phyloP scores from a whole-genome alignment of 2,888 invertebrate species.

The Diachrysia chrysitis region DNA sequence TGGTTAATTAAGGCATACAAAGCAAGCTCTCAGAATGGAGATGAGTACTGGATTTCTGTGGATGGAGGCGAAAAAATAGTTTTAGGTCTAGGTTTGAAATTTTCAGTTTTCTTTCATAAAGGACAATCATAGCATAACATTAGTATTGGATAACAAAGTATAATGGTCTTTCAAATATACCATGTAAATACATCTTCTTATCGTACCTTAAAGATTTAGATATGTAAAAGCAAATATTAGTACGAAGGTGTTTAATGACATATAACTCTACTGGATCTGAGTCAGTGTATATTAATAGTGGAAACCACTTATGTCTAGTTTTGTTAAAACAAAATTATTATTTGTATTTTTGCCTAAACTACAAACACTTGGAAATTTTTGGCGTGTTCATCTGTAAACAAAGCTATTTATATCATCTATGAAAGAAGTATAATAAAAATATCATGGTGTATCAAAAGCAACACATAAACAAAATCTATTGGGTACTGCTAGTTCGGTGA shows the following conservation, averaged over 20 bases:
- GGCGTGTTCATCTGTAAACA: slow-evolving; percentile 36
- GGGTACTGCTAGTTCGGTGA: slow-evolving; percentile 47
- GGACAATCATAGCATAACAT: too few relatives aligned
- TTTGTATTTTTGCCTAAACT: slow-evolving; percentile 10
- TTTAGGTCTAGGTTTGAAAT: too few relatives aligned
- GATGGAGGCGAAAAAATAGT: too few relatives aligned
- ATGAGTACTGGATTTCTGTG: not conserved
- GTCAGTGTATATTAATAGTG: not conserved
- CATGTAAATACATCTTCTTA: not conserved
- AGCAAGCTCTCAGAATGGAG: not conserved
- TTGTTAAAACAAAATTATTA: slow-evolving; percentile 18
- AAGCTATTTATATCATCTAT: slow-evolving; percentile 31
- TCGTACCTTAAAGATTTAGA: not conserved
- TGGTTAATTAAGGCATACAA: slow-evolving; percentile 5
- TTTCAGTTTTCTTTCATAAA: too few relatives aligned
- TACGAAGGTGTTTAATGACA: not conserved
- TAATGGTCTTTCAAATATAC: too few relatives aligned
- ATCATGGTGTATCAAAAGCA: slow-evolving; percentile 29
- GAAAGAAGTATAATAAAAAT: slow-evolving; percentile 25
- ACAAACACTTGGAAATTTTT: slow-evolving; percentile 25
- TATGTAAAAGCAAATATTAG: not conserved
- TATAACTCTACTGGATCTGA: not conserved
- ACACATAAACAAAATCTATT: slow-evolving; percentile 35
- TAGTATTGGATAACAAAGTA: too few relatives aligned
- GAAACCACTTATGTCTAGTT: slow-evolving; percentile 12